Percentiles rank a stretch among this genome's conserved stretches.
These are phyloP conservation scores for Callyntrura guangdongensis DNA, from an alignment of 2,888 invertebrate genomes.

Conservation along the genomic window DNA sequence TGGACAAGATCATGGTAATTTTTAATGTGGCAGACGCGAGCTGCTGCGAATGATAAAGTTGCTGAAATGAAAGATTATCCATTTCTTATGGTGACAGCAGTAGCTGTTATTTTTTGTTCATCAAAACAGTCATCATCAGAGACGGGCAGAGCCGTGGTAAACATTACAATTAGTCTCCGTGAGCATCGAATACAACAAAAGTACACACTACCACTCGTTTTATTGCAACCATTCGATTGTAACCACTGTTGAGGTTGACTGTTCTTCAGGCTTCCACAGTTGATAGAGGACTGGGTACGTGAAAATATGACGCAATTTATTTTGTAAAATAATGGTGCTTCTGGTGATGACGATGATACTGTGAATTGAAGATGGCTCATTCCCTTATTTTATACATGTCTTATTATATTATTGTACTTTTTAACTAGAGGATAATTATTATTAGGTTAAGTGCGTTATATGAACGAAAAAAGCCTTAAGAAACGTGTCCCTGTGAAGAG, in stretches of 20 bases:
- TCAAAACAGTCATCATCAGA: constrained; percentile 21
- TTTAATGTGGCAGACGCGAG: background rate
- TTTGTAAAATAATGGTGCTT: constrained; percentile 17
- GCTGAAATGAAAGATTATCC: constrained; percentile 62
- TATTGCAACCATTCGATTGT: background rate
- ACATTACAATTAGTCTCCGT: constrained; percentile 60
- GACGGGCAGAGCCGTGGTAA: constrained; percentile 38
- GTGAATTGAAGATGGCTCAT: constrained; percentile 29
- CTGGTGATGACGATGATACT: constrained; percentile 21
- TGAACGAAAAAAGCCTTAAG: constrained; percentile 1
- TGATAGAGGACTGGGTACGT: constrained; percentile 13
- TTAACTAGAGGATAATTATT: constrained; percentile 50
- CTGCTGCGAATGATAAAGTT: constrained; percentile 36
- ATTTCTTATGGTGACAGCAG: constrained; percentile 59
- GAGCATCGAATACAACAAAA: background rate
- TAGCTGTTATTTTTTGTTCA: constrained; percentile 49
- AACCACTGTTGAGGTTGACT: background rate
- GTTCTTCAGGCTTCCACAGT: background rate
- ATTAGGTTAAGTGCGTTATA: background rate
- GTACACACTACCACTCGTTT: background rate
- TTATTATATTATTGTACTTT: constrained; percentile 12
- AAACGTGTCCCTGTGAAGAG: background rate
- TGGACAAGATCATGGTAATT: background rate
- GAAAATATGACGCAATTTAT: constrained; percentile 49
- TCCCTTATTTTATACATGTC: constrained; percentile 2